phyloP scores from a whole-genome alignment of 1,140 invertebrate species.

The Metaphire vulgaris region DNA sequence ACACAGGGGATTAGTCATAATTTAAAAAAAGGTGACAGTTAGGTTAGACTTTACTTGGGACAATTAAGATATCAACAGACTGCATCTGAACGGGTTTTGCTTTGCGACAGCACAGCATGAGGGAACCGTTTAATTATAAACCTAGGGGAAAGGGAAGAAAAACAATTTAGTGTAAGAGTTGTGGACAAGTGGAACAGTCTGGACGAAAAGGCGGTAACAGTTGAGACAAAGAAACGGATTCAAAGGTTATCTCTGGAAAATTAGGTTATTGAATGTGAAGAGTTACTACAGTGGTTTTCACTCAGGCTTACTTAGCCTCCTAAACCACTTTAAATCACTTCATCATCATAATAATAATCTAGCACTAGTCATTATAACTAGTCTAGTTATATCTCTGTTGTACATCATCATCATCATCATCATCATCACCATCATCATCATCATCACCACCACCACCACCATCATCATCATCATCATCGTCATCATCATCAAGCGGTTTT shows the following conservation, averaged over 20 bases:
- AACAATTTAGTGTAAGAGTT: too few relatives aligned
- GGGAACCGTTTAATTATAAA: too few relatives aligned
- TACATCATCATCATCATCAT: not conserved
- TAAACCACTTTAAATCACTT: not conserved
- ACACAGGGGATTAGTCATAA: too few relatives aligned
- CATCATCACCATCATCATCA: not conserved
- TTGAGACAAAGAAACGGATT: not conserved
- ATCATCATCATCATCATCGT: not conserved
- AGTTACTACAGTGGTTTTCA: not conserved
- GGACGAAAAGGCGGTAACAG: not conserved
- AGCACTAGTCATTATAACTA: not conserved
- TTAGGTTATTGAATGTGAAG: not conserved
- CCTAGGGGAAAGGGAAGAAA: too few relatives aligned
- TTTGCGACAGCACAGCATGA: too few relatives aligned
- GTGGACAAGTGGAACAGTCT: not conserved
- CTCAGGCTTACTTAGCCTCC: too few relatives aligned
- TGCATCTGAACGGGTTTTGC: too few relatives aligned
- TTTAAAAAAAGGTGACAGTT: too few relatives aligned
- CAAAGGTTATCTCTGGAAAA: not conserved
- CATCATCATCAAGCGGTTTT: not conserved
- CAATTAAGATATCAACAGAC: too few relatives aligned
- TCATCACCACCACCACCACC: not conserved
- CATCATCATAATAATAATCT: not conserved
- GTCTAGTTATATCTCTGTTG: not conserved
- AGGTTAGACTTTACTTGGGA: too few relatives aligned